A percentile compares a stretch with the other conserved stretches of the same genome.
Conservation (phyloP, 2,113 vertebrate species). For the Alectura lathami region DNA sequence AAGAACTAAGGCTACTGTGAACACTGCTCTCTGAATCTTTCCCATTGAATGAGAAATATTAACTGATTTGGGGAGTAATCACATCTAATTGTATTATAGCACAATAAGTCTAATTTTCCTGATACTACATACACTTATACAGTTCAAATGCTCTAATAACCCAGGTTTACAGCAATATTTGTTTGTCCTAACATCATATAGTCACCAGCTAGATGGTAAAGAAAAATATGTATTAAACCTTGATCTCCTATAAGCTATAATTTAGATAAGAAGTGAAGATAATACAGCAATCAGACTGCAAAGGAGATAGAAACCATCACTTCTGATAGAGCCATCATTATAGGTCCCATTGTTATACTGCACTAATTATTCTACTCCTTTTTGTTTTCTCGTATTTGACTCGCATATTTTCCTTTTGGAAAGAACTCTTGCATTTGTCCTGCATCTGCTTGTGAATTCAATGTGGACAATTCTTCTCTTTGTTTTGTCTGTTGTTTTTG, state of each 20-base stretch:
- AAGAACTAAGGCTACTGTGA: neutral
- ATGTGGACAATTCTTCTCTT: neutral
- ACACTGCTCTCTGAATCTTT: fast-evolving
- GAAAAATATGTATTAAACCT: neutral
- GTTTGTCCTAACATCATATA: neutral
- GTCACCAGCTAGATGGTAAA: neutral
- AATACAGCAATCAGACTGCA: neutral
- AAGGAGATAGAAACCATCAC: neutral
- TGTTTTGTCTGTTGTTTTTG: slow-evolving; percentile 25
- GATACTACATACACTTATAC: neutral
- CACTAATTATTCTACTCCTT: neutral
- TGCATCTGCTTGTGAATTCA: neutral
- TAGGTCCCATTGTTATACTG: neutral
- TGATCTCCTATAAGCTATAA: neutral
- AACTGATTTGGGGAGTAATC: neutral
- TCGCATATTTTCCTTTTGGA: neutral
- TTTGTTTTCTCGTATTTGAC: neutral
- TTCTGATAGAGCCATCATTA: neutral
- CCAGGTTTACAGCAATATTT: neutral
- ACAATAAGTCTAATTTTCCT: neutral
- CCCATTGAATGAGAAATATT: neutral
- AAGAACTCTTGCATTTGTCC: neutral
- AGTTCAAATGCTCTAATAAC: neutral
- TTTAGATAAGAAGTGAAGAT: neutral
- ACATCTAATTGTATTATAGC: neutral